Evolutionary conservation across 1,140 invertebrate genomes (phyloP).

Genomic region (Papilio glaucus): DNA sequence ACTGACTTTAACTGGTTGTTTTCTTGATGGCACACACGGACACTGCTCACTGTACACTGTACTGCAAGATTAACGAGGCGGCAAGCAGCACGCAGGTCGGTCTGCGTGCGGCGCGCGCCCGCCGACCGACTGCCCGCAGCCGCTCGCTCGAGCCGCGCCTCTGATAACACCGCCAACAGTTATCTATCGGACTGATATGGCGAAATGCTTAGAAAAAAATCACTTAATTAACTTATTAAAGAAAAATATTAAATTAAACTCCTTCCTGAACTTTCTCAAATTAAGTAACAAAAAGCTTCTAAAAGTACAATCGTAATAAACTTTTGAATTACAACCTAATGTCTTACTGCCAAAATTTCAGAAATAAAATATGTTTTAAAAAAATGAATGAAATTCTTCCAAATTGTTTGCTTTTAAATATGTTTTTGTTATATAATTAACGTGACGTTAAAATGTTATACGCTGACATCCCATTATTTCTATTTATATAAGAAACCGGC

Average conservation of each 20-base stretch:
- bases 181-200: conserved; percentile 32
- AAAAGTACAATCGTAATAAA: no score
- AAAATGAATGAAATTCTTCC: no score
- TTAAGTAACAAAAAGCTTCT: not conserved
- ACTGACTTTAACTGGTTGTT: conserved; percentile 56
- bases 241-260: not conserved
- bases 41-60: conserved; percentile 48
- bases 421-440: no score
- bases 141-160: conserved; percentile 33
- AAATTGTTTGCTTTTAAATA: not conserved
- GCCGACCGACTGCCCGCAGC: conserved; percentile 22
- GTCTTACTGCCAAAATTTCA: no score
- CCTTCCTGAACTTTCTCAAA: not conserved
- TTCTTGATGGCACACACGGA: conserved; percentile 50
- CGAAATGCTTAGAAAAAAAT: not conserved
- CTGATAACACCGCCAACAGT: conserved; percentile 35
- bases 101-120: conserved; percentile 46
- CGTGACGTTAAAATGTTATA: no score
- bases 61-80: not conserved
- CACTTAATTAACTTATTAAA: not conserved
- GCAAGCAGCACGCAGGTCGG: conserved; percentile 38
- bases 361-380: no score
- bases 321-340: no score
- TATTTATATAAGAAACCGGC: not conserved
- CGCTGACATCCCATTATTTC: no score